Base-by-base conservation (phyloP, 2,888 invertebrate genomes). In the Watsonalla binaria region DNA sequence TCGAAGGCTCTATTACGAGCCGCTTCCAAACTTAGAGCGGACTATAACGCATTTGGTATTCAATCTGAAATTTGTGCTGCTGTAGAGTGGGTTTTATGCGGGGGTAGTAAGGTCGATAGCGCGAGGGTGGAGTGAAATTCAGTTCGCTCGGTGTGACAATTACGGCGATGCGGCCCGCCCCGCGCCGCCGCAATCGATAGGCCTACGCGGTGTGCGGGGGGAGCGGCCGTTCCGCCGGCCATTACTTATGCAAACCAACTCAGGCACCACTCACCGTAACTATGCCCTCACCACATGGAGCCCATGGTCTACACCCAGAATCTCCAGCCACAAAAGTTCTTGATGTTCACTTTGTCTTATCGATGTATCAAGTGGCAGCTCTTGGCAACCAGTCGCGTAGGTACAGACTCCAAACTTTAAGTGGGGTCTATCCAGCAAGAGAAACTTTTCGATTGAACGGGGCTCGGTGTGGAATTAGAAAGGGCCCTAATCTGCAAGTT, bases 181-280 rank as follows among this genome's bases (percentile, higher is more conserved):
- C 94, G 76, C 94, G 75, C 92, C 93, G 83, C 87, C 94, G 84
- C 94, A 94, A 86, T 94, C 94, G 66, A 94, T 94, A 74, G 94
- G 94, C 65, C 94, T 94, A 82, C 93, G 72, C 92, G 92, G 93
- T 83, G 90, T 92, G 49, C 64, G 71, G 39, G 35, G 37, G 49
- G 9, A 0, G 35, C n/a, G 34, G 7, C 49, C 13, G 9, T 59
- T 65, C 63, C 66, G 70, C 72, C 72, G 73, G 72, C 84, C 84
- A 89, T 88, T 86, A 89, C 84, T 90, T 90, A 90, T 90, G 90
- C 87, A 90, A 89, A 87, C 89, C 86, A 86, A 80, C 82, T 86
- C 72, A 70, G 73, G 76, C 76, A 76, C 70, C 1, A 11, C 42
- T 42, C 67, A 62, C 64, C 67, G 66, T 68, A 60, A 67, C 68